Conservation (phyloP, 2,888 invertebrate genomes). For the Sympetrum striolatum region DNA sequence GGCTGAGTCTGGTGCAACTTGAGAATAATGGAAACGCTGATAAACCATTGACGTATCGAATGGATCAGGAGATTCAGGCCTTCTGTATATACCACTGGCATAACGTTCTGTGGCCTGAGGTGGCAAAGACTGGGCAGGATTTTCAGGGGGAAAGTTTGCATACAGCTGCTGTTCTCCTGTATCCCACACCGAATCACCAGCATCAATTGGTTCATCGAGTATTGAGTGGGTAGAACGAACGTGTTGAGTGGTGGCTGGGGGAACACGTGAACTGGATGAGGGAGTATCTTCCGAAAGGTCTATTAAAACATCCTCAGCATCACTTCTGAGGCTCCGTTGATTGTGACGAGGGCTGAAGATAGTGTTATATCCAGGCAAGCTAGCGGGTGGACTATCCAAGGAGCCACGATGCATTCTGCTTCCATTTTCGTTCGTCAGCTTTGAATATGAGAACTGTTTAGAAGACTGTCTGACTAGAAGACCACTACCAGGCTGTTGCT, state of each 20-base stretch:
- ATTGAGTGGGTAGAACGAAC: conserved; percentile 62
- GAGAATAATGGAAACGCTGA: conserved; percentile 59
- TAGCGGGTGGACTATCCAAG: conserved; percentile 51
- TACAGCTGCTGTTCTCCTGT: conserved; percentile 45
- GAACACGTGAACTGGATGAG: background rate
- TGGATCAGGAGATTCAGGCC: conserved; percentile 63
- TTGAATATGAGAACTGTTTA: conserved; percentile 84
- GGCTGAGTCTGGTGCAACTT: conserved; percentile 57
- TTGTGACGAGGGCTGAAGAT: conserved; percentile 55
- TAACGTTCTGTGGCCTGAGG: background rate
- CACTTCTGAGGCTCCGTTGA: conserved; percentile 56
- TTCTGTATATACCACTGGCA: conserved; percentile 46
- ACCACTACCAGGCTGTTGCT: background rate
- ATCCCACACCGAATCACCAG: conserved; percentile 60
- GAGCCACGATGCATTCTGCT: background rate
- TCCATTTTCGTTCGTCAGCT: conserved; percentile 73
- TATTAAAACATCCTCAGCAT: conserved; percentile 74
- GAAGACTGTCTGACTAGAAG: conserved; percentile 47
- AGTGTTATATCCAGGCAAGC: conserved; percentile 50
- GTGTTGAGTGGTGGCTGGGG: conserved; percentile 42
- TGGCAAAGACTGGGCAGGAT: background rate
- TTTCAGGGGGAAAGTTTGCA: conserved; percentile 46
- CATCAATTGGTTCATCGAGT: conserved; percentile 77
- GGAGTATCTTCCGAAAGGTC: conserved; percentile 67
- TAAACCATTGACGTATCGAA: conserved; percentile 70